These are phyloP conservation scores for Cyphomyrus discorhynchus DNA, from an alignment of 2,113 vertebrate species.

Conservation along the genomic window DNA sequence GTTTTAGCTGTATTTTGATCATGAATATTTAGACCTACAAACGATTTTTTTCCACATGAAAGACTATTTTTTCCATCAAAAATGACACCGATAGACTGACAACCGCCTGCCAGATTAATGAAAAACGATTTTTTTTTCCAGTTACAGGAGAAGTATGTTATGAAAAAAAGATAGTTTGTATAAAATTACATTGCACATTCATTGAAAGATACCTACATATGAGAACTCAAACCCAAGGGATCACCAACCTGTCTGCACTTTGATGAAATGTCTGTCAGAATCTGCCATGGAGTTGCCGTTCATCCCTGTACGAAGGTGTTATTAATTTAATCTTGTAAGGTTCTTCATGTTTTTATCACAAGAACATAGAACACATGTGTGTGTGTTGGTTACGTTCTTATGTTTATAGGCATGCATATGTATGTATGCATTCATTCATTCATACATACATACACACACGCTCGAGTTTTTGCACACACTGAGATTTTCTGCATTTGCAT, in stretches of 20 bases:
- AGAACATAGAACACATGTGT: neutral
- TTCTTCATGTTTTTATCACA: neutral
- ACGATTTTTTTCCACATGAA: neutral
- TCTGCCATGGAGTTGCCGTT: neutral
- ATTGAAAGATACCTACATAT: neutral
- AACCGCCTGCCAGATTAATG: neutral
- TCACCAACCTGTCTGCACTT: neutral
- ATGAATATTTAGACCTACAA: neutral
- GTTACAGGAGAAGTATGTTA: neutral
- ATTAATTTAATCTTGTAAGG: neutral
- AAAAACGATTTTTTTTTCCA: neutral
- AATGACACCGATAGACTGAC: neutral
- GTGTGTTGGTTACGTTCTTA: neutral
- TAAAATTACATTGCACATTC: neutral
- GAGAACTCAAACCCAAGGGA: neutral
- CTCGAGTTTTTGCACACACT: neutral
- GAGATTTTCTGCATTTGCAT: neutral
- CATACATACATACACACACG: neutral
- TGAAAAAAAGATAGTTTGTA: neutral
- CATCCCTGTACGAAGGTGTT: neutral
- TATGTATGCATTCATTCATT: neutral
- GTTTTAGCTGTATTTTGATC: constrained; percentile 14
- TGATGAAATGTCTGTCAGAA: neutral
- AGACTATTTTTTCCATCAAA: constrained; percentile 6
- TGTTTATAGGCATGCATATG: neutral